Evolutionary conservation across 53 echinoderm and acorn worm species (phyloP), one percentile per base, ranked within the genome.

Genomic region (Stichopus horrens): DNA sequence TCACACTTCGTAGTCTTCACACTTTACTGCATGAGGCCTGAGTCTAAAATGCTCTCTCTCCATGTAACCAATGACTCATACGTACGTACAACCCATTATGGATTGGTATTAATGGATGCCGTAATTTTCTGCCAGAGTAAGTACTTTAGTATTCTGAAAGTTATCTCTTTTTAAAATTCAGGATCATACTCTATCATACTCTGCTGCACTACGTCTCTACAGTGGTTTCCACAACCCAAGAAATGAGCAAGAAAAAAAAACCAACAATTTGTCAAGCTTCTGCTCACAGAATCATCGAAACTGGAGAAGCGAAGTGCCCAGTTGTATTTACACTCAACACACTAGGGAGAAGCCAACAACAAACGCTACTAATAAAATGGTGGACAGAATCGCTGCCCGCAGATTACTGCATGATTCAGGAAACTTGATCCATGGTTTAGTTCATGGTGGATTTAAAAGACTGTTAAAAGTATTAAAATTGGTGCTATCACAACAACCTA

Each of bases 391-490:
- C 21, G 8, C 58, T 20, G 81, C 81, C 81, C 21, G 81, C 57
- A 81, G 81, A 81, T 21, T 55, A 16, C 6, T n/a, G 57, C 75
- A 81, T 57, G 9, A 18, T 81, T 22, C 19, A 7, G 20, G 81
- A 57, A 57, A 81, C 21, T 58, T 58, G 56, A 81, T 81, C 81
- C 81, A 21, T 56, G 56, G 56, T 81, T 81, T 58, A 81, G 81
- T 56, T 37, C 19, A 20, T n/a, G 57, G 21, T 81, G 81, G 57
- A 81, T 81, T 81, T 57, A 81, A 11, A 21, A 55, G 20, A 11
- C 57, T 58, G 58, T 57, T 81, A 81, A 56, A 20, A 81, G 16
- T 71, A 71, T 71, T 55, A 9, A 58, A 81, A 58, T 81, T 57
- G 18, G 18, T 56, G 8, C 57, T 81, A 58, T 81, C 81, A 81